phyloP scores from a whole-genome alignment of 2,113 vertebrate species.

The Pipa parva region DNA sequence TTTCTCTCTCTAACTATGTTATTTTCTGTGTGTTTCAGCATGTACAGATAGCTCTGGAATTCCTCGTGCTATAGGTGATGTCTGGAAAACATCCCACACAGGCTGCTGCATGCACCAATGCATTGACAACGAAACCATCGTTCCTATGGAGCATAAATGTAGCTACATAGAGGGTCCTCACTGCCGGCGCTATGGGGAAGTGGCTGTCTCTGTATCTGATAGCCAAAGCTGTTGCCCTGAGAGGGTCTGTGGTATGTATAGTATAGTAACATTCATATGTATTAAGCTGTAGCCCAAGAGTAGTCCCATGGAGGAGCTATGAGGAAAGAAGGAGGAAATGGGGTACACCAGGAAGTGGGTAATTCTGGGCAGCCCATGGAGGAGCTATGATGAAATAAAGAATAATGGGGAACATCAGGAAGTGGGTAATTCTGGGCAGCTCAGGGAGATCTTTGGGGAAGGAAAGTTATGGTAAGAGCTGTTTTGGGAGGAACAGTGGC shows the following conservation, averaged over 20 bases:
- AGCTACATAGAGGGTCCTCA: conserved; percentile 52
- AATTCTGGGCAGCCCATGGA: too few species aligned
- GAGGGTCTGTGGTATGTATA: conserved; percentile 79
- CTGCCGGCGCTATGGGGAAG: conserved; percentile 76
- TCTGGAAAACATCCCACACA: conserved; percentile 80
- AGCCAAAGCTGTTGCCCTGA: conserved; percentile 82
- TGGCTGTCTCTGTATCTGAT: conserved; percentile 71
- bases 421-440: too few species aligned
- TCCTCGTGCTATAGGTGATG: conserved; percentile 79
- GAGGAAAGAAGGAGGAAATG: too few species aligned
- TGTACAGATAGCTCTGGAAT: conserved; percentile 83
- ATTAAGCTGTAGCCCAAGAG: too few species aligned
- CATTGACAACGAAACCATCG: conserved; percentile 73
- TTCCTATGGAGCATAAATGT: conserved; percentile 76
- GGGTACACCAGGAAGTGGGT: too few species aligned
- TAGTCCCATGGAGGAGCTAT: too few species aligned
- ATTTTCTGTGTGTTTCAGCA: conserved; percentile 58
- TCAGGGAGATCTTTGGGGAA: too few species aligned
- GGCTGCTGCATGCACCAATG: conserved; percentile 89
- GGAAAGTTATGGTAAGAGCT: too few species aligned
- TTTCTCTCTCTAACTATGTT: too few species aligned
- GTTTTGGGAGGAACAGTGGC: too few species aligned
- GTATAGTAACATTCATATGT: neutral
- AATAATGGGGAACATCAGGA: too few species aligned
- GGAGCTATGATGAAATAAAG: too few species aligned